Evolutionary conservation across 2,113 vertebrate species (phyloP), one percentile per base, ranked within the genome.

Genomic region (Amphiprion ocellaris): DNA sequence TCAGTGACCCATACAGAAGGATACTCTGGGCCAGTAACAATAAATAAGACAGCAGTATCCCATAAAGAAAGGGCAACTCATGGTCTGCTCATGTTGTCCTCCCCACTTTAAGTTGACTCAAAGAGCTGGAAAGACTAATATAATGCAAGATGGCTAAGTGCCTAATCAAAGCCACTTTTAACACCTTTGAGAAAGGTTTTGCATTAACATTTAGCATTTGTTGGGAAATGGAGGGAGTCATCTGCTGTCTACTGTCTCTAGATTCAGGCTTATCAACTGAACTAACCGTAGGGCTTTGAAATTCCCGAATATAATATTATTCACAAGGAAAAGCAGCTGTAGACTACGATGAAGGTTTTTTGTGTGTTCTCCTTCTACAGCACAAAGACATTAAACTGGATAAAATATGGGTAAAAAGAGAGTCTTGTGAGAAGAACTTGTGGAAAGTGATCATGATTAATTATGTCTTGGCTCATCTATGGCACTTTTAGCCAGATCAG

Each of bases 1-100:
- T 61, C 70, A 75, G 63, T 83, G 73, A 90, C 84, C 89, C 78
- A 0, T 87, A 58, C n/a, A 70, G 56, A 69, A 67, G 50, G 75
- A 73, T 59, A 61, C 14, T n/a, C 44, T 3, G 5, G 78, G 82
- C 68, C 56, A 83, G 55, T 63, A 80, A 77, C 75, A 65, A 47
- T 1, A 90, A 87, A 90, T 24, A 63, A 69, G 73, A 73, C 79
- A 66, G 61, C 30, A 6, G 74, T 81, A 81, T 66, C 84, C 60
- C 69, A 75, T 83, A 86, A 91, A 87, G 77, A 67, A 59, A 26
- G 59, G 17, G 1, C 19, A 60, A 21, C 17, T 30, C 33, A 70
- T 44, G 10, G 44, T 60, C 12, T 2, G 17, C 10, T 16, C 15
- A 49, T 59, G 4, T 47, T 24, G 24, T 61, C 24, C 9, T n/a